These are phyloP conservation scores for Drosophila maculinotata DNA, from an alignment of 2,888 invertebrate species.

Conservation along the genomic window DNA sequence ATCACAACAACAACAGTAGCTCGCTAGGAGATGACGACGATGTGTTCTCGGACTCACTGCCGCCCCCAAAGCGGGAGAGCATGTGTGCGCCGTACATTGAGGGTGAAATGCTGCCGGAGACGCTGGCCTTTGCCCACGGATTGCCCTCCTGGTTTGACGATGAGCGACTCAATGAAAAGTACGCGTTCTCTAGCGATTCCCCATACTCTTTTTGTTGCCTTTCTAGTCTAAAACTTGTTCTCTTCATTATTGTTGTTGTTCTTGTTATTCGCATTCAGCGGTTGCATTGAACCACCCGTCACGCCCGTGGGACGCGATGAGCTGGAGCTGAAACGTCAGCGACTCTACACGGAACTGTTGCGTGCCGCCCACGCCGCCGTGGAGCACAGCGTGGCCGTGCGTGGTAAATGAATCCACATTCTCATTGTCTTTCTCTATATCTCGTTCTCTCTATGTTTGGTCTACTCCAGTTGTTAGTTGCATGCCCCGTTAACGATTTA, in stretches of 20 bases:
- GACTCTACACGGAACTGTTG: conserved; percentile 92
- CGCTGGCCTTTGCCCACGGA: conserved; percentile 76
- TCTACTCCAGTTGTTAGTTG: conserved; percentile 38
- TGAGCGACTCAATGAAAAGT: conserved; percentile 84
- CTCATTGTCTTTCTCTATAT: conserved; percentile 16
- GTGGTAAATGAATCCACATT: conserved; percentile 61
- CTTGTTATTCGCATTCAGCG: conserved; percentile 48
- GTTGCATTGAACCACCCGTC: conserved; percentile 87
- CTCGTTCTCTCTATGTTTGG: conserved; percentile 16
- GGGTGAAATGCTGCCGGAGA: conserved; percentile 69
- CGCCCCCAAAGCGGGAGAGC: conserved; percentile 85
- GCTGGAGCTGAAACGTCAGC: conserved; percentile 90
- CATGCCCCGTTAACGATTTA: conserved; percentile 39
- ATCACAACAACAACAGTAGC: conserved; percentile 60
- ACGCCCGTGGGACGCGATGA: conserved; percentile 92
- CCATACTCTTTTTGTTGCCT: background rate
- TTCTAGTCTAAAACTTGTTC: conserved; percentile 20
- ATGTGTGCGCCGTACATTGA: conserved; percentile 86
- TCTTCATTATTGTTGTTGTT: conserved; percentile 31
- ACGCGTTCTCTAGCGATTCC: conserved; percentile 54
- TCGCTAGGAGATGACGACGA: conserved; percentile 87
- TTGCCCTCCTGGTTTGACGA: conserved; percentile 86
- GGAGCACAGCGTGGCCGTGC: conserved; percentile 88
- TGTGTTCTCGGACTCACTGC: conserved; percentile 87
- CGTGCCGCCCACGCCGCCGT: conserved; percentile 90